Conservation (phyloP, 2,797 vertebrate species). For the Ibycter americanus region DNA sequence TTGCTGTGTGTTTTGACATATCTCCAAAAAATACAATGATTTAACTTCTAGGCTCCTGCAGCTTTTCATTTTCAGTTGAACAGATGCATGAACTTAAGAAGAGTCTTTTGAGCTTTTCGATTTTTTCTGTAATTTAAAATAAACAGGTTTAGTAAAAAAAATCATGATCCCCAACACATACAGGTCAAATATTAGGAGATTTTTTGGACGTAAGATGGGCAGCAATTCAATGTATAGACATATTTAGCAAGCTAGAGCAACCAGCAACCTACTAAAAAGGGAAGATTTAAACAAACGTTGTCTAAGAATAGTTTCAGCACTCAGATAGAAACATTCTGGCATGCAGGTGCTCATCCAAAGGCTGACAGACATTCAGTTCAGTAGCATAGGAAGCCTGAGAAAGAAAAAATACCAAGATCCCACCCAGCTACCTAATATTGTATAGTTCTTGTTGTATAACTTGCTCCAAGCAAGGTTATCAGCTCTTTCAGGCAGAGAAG, state of each 20-base stretch:
- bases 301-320: neutral
- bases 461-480: neutral
- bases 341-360: conserved; percentile 12
- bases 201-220: neutral
- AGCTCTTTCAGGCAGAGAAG: neutral
- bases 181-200: neutral
- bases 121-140: neutral
- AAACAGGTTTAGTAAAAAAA: neutral
- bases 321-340: neutral
- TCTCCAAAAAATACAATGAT: neutral
- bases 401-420: neutral
- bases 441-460: neutral
- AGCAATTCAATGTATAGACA: neutral
- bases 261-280: neutral
- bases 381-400: neutral
- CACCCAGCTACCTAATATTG: neutral
- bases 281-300: neutral
- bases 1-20: neutral
- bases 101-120: neutral
- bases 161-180: neutral
- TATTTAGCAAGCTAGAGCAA: neutral
- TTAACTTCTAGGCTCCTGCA: neutral
- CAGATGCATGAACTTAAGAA: neutral
- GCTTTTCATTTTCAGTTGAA: neutral
- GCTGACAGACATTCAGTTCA: neutral